These are phyloP conservation scores for Rhogogaster chlorosoma DNA, from an alignment of 2,888 invertebrate genomes.

Conservation along the genomic window DNA sequence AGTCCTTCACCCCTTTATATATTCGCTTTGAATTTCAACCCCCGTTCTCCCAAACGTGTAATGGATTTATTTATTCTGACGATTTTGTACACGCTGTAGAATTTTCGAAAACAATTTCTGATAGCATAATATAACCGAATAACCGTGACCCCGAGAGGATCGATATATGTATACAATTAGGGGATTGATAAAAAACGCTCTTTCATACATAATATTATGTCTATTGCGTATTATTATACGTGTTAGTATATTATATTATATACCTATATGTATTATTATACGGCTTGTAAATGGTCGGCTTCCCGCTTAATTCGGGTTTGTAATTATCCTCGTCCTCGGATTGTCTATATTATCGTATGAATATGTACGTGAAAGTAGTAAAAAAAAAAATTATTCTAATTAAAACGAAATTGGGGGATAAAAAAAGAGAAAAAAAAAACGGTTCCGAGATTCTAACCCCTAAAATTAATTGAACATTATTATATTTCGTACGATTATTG, in stretches of 20 bases:
- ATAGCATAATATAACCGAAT: background rate
- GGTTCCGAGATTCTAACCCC: too few relatives aligned
- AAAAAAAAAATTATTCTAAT: too few relatives aligned
- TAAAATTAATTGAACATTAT: too few relatives aligned
- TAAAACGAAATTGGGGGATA: too few relatives aligned
- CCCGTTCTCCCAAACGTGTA: background rate
- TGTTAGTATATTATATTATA: background rate
- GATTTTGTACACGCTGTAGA: background rate
- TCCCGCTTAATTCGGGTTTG: background rate
- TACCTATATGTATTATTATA: background rate
- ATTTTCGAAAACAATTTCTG: background rate
- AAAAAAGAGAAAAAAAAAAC: too few relatives aligned
- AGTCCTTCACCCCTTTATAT: background rate
- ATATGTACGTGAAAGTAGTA: background rate
- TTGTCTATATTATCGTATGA: background rate
- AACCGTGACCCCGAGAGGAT: background rate
- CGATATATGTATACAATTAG: background rate
- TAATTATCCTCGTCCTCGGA: background rate
- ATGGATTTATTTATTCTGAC: background rate
- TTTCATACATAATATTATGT: too few relatives aligned
- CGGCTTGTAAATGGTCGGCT: background rate
- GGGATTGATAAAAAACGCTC: background rate
- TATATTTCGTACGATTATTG: too few relatives aligned
- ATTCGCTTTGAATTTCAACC: background rate
- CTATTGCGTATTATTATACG: background rate